Evolutionary conservation across 2,113 vertebrate genomes (phyloP), one percentile per base, ranked within the genome.

Genomic region (Reinhardtius hippoglossoides): DNA sequence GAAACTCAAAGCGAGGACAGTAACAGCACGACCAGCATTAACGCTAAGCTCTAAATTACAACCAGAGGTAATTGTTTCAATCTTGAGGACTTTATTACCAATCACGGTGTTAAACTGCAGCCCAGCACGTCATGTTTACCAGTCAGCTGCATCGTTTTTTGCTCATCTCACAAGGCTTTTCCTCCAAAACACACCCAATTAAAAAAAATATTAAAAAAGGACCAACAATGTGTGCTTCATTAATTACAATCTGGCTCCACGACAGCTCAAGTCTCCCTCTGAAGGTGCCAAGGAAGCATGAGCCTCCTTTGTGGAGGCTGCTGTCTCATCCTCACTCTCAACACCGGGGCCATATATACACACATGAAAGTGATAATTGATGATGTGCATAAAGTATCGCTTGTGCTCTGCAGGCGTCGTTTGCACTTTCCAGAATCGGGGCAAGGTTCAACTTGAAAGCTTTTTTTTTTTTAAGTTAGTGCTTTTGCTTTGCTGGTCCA

Each of bases 51-150:
- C 26, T 10, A 74, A 83, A 82, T 85, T 68, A 70, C 59, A 77
- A 57, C 61, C 63, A 66, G 35, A 65, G 74, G 80, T 71, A 71
- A 66, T 62, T 21, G 74, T 74, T 76, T 84, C 62, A 69, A 14
- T 82, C 50, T 73, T 59, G 35, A 64, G 68, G 81, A 52, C 13
- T 85, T 88, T 61, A 65, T 58, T 57, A 56, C 71, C 79, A 75
- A 60, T 83, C 74, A 15, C 55, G 27, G 65, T 27, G 21, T 55
- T 64, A 31, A 84, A 70, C 27, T 20, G 68, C 74, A 21, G 31
- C 18, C 15, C 27, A 44, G 68, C 74, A 40, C 31, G 6, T 37
- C 27, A 44, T 66, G 73, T 62, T 78, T 61, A 66, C 56, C 62
- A 35, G 67, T 55, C 76, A 26, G 42, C 4, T 3, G 52, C 46